Conservation (phyloP, 2,113 vertebrate species). For the Willisornis vidua region DNA sequence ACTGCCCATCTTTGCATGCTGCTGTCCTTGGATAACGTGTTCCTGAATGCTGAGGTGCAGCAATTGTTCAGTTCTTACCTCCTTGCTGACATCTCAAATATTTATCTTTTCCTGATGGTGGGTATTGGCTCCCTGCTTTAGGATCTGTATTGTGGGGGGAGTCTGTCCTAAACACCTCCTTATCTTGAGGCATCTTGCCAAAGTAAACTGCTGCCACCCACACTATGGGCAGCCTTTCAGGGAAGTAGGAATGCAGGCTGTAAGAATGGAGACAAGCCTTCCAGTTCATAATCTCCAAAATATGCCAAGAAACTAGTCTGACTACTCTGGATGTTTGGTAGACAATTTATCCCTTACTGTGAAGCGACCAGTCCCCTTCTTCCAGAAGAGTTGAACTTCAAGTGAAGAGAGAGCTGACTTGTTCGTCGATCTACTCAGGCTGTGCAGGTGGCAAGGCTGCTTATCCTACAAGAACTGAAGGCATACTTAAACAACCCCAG, state of each 20-base stretch:
- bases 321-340: conserved; percentile 12
- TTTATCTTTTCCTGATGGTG: not conserved
- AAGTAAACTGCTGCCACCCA: conserved; percentile 48
- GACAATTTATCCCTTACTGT: not conserved
- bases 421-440: not conserved
- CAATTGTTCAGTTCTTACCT: not conserved
- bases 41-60: not conserved
- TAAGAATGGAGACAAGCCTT: not conserved
- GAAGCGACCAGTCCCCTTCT: not conserved
- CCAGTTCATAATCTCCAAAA: conserved; percentile 37
- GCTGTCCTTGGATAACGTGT: rapidly evolving
- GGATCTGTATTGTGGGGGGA: not conserved
- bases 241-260: conserved; percentile 15
- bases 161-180: not conserved
- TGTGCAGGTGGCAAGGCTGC: not conserved
- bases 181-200: conserved; percentile 56
- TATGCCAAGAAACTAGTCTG: conserved; percentile 42
- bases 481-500: not conserved
- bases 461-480: not conserved
- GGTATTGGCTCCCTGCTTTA: not conserved
- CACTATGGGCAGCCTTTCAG: conserved; percentile 8
- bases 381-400: not conserved
- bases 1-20: not conserved
- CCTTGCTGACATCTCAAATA: not conserved
- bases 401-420: not conserved